These are phyloP conservation scores for Dromaius novaehollandiae DNA, from an alignment of 2,113 vertebrate species.

Conservation along the genomic window DNA sequence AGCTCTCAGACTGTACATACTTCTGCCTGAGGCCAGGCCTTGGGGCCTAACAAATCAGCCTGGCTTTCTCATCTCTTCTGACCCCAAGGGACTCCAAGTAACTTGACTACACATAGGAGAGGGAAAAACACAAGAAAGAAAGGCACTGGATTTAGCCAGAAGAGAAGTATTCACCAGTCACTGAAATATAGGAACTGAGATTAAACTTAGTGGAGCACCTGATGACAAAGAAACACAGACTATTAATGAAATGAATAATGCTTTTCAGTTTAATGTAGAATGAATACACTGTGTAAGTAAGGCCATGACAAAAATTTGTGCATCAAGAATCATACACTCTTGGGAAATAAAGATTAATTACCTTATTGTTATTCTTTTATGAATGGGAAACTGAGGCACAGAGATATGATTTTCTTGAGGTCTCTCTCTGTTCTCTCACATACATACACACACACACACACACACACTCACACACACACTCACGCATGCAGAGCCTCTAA, in stretches of 20 bases:
- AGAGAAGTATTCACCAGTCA: background rate
- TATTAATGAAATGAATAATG: background rate
- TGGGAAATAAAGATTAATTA: background rate
- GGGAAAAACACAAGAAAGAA: background rate
- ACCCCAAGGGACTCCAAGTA: background rate
- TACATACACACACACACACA: background rate
- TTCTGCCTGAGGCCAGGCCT: constrained; percentile 27
- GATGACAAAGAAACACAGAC: background rate
- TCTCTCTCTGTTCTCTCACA: background rate
- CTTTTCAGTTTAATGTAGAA: background rate
- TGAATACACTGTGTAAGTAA: background rate
- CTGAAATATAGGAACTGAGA: background rate
- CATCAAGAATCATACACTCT: background rate
- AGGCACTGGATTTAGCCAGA: background rate
- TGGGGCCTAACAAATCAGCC: constrained; percentile 6
- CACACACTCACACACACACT: background rate
- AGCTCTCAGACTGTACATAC: background rate
- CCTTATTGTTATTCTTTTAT: background rate
- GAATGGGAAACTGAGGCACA: background rate
- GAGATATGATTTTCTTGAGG: background rate
- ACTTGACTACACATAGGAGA: background rate
- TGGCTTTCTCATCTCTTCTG: constrained; percentile 7
- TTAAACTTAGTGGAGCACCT: background rate
- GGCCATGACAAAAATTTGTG: background rate
- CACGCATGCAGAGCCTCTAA: background rate